These are phyloP conservation scores for Noturus placidus DNA, from an alignment of 2,113 vertebrate species.

Conservation along the genomic window DNA sequence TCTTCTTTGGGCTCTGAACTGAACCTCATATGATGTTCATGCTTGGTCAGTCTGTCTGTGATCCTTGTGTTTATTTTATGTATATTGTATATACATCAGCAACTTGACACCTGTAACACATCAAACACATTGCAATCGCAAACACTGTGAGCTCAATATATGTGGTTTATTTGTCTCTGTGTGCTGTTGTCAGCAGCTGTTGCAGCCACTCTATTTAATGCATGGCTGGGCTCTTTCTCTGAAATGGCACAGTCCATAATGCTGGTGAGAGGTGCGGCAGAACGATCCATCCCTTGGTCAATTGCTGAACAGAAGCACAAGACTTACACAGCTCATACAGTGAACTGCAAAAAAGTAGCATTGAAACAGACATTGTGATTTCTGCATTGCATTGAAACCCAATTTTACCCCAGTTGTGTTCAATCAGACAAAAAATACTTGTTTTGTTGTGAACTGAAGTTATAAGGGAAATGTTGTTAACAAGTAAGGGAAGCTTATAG, in stretches of 20 bases:
- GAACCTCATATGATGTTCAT: too few species aligned
- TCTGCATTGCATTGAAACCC: neutral
- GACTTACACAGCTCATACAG: neutral
- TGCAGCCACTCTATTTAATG: conserved; percentile 48
- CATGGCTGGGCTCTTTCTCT: conserved; percentile 50
- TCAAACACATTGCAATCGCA: neutral
- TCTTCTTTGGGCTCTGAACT: too few species aligned
- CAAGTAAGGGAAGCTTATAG: neutral
- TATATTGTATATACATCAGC: too few species aligned
- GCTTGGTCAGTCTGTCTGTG: too few species aligned
- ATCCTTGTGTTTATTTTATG: too few species aligned
- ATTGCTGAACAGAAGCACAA: neutral
- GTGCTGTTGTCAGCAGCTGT: conserved; percentile 51
- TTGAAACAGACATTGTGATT: neutral
- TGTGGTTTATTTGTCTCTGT: conserved; percentile 44
- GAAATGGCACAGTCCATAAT: conserved; percentile 41
- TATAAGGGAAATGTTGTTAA: neutral
- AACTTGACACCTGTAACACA: neutral
- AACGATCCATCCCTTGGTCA: conserved; percentile 36
- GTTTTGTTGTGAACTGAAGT: neutral
- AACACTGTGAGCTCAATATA: neutral
- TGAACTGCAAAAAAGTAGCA: neutral
- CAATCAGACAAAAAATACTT: neutral
- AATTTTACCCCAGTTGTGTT: neutral
- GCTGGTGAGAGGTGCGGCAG: conserved; percentile 14